Conservation (phyloP, 2,888 invertebrate genomes). For the Caenorhabditis sp. region DNA sequence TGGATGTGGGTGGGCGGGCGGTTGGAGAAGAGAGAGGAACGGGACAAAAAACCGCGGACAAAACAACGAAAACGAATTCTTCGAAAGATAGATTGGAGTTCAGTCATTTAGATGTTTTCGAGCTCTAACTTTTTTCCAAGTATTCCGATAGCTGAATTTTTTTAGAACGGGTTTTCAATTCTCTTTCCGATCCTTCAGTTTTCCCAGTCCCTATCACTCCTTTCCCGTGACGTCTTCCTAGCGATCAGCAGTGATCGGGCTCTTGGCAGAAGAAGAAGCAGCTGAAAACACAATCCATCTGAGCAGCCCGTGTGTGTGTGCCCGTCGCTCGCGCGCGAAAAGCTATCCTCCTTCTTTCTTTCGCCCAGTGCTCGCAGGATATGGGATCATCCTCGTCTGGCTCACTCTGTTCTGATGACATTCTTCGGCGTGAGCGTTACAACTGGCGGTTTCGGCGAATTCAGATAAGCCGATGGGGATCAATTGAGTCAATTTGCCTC, state of each 20-base stretch:
- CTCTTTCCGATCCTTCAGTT: too few species aligned
- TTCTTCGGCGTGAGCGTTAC: too few species aligned
- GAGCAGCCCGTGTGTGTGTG: constrained; percentile 26
- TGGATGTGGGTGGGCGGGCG: not conserved
- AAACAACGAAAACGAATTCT: not conserved
- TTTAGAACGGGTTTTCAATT: too few species aligned
- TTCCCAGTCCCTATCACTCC: not conserved
- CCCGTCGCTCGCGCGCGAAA: not conserved
- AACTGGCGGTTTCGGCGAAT: constrained; percentile 4
- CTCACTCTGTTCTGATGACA: constrained; percentile 19
- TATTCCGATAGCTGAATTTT: too few species aligned
- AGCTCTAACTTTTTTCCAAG: too few species aligned
- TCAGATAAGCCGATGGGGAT: constrained; percentile 4
- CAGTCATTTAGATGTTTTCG: too few species aligned
- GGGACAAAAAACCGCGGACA: too few species aligned
- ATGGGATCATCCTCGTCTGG: constrained; percentile 27
- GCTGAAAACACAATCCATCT: constrained; percentile 41
- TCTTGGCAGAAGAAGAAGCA: constrained; percentile 9
- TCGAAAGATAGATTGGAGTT: too few species aligned
- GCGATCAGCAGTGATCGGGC: not conserved
- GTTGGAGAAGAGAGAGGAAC: too few species aligned
- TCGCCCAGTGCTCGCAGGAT: constrained; percentile 2
- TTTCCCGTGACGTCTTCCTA: not conserved
- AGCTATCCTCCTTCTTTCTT: not conserved
- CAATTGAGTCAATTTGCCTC: too few species aligned